Base-by-base conservation (phyloP, 2,888 invertebrate genomes). In the Nemapogon koenigi region DNA sequence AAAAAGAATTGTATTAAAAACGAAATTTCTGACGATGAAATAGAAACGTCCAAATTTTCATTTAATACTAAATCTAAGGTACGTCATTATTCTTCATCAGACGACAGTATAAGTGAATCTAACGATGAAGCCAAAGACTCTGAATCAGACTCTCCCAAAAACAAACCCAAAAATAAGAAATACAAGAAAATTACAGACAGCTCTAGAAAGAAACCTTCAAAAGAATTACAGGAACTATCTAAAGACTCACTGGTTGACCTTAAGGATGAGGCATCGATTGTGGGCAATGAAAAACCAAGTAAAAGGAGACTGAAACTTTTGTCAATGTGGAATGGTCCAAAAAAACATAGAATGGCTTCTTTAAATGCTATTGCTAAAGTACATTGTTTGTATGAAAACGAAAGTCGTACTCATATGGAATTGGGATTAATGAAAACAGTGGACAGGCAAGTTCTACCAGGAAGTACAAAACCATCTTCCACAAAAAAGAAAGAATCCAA, bases 371-470 rank as follows among this genome's bases (percentile, higher is more conserved):
- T 90, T 49, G 93, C 93, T 16, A 94, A 94, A 76, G 94, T 94
- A 2, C 93, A 94, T 60, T 93, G 93, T 55, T 79, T 94, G 16
- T 94, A 94, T 55, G 94, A 94, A 65, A 94, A 94, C 58, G 94
- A 94, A 69, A 87, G 89, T 36, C 81, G 89, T 35, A 86, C 87
- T 1, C 88, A 87, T 42, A 83, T 88, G 55, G 84, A 84, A 52
- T 51, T 84, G 43, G 84, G 84, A 0, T 55, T 80, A 28, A 75
- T 79, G 70, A 76, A 66, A 57, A 80, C 78, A 15, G 49, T 76
- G 31, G 73, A 78, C 18, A 57, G 73, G 42, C 80, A 76, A 49
- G 46, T 60, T 10, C 57, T 78, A 36, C 81, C 82, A 25, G 80
- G 82, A 45, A 81, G 82, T 16, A 82, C 82, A 25, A 81, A 83